phyloP scores from a whole-genome alignment of 2,797 vertebrate genomes.

The Scomberomorus guttatus region DNA sequence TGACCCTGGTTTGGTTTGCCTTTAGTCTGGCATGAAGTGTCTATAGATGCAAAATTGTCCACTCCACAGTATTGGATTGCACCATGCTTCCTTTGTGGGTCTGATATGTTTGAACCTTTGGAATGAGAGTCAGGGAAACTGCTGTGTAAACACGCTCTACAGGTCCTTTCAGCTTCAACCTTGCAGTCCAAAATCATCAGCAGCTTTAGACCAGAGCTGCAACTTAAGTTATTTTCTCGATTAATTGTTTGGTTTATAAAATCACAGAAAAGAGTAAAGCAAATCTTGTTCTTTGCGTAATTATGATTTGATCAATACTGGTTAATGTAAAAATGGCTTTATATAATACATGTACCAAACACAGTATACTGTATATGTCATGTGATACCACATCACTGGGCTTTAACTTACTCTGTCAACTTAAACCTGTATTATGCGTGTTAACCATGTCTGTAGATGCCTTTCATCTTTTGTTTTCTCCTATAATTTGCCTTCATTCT shows the following conservation, averaged over 20 bases:
- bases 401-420: background rate
- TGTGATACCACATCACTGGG: background rate
- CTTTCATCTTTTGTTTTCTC: conserved; percentile 15
- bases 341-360: background rate
- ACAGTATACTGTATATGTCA: too few species aligned
- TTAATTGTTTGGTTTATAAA: too few species aligned
- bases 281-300: too few species aligned
- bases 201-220: background rate
- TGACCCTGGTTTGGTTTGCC: background rate
- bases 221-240: background rate
- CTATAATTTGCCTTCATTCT: background rate
- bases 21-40: background rate
- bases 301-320: conserved; percentile 2
- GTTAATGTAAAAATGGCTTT: background rate
- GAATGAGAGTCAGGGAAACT: background rate
- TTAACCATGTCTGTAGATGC: background rate
- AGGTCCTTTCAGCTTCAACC: conserved; percentile 9
- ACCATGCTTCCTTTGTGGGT: background rate
- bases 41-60: conserved; percentile 2
- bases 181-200: background rate
- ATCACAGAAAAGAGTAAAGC: too few species aligned
- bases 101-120: conserved; percentile 41
- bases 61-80: conserved; percentile 23
- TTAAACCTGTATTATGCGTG: background rate
- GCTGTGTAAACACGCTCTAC: conserved; percentile 38